These are phyloP conservation scores for Pseudorectes ferrugineus DNA, from an alignment of 2,113 vertebrate genomes.

Conservation along the genomic window DNA sequence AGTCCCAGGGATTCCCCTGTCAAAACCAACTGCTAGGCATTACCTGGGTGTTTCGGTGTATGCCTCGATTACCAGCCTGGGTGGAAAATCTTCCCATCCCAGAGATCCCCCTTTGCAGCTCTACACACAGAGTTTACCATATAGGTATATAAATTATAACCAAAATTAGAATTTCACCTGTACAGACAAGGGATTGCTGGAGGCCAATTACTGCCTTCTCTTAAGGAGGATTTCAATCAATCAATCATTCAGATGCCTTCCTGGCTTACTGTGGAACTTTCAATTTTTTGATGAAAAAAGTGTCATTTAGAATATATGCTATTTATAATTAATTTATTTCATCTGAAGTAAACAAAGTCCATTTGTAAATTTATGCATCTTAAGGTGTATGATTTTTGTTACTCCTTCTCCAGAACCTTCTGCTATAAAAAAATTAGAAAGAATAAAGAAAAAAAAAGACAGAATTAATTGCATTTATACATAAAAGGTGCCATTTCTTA, in stretches of 20 bases:
- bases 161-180: neutral
- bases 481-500: neutral
- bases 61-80: neutral
- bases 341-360: neutral
- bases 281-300: neutral
- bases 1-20: neutral
- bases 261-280: neutral
- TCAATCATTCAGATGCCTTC: neutral
- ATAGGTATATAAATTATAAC: neutral
- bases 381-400: neutral
- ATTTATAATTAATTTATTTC: neutral
- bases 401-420: neutral
- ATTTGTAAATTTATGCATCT: neutral
- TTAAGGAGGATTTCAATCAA: neutral
- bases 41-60: neutral
- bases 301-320: neutral
- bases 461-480: neutral
- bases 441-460: neutral
- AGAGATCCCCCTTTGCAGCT: neutral
- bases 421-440: neutral
- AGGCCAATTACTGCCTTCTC: neutral
- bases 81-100: neutral
- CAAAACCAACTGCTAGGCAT: neutral
- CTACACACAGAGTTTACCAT: rapidly evolving
- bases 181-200: neutral